These are phyloP conservation scores for Sebastes variabilis DNA, from an alignment of 2,797 vertebrate genomes.

Conservation along the genomic window DNA sequence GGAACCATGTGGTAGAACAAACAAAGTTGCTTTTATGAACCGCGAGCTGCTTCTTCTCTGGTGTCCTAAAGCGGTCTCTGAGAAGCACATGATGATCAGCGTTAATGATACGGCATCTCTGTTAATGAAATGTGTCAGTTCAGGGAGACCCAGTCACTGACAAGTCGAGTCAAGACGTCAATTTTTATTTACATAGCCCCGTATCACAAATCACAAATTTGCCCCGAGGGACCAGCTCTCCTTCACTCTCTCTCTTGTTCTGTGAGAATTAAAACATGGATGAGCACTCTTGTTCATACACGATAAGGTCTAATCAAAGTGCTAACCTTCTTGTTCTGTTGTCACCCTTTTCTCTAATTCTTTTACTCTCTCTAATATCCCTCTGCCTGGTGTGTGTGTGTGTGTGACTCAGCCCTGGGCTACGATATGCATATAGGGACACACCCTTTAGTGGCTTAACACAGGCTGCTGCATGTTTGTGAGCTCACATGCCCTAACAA, in stretches of 20 bases:
- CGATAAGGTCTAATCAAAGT: not conserved
- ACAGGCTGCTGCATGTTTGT: constrained; percentile 63
- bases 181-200: not conserved
- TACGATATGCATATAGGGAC: constrained; percentile 37
- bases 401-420: constrained; percentile 29
- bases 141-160: not conserved
- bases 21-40: not conserved
- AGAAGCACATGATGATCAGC: not conserved
- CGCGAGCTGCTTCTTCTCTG: not conserved
- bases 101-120: not conserved
- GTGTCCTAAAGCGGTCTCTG: not conserved
- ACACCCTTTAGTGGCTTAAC: constrained; percentile 49
- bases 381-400: not conserved
- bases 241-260: not conserved
- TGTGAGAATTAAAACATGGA: not conserved
- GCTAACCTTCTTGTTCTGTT: not conserved
- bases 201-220: not conserved
- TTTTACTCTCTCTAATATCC: not conserved
- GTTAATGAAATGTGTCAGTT: not conserved
- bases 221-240: not conserved
- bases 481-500: constrained; percentile 53
- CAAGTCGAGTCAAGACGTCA: not conserved
- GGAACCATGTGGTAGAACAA: not conserved
- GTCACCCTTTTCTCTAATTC: not conserved
- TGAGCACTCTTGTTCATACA: not conserved